Percentiles rank a stretch among this genome's conserved stretches.
phyloP scores from a whole-genome alignment of 2,888 invertebrate species.

The Biston betularia region DNA sequence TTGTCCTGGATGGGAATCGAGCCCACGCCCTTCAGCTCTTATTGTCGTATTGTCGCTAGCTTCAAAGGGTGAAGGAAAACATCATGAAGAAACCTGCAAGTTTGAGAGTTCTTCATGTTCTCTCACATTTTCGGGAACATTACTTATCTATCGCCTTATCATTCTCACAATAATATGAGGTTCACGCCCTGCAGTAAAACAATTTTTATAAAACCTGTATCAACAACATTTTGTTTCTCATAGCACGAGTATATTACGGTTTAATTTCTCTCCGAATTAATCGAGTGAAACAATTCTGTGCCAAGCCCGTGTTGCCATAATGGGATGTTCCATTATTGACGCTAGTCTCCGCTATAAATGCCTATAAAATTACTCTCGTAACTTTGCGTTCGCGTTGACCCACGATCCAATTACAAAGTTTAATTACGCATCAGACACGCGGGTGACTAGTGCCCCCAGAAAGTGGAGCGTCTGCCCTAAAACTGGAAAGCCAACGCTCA shows the following conservation, averaged over 20 bases:
- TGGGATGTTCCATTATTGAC: constrained; percentile 35
- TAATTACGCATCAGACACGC: constrained; percentile 61
- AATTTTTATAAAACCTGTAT: no score
- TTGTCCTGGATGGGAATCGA: no score
- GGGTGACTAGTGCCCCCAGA: constrained; percentile 39
- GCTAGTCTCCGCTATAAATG: constrained; percentile 37
- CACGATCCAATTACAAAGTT: constrained; percentile 67
- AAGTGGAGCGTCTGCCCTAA: constrained; percentile 12
- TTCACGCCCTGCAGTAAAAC: no score
- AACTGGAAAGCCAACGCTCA: constrained; percentile 5
- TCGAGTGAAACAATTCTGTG: constrained; percentile 13
- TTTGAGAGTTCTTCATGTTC: no score
- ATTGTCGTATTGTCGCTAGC: no score
- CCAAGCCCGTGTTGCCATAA: constrained; percentile 11
- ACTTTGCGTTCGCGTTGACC: constrained; percentile 48
- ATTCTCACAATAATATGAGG: no score
- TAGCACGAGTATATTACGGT: not conserved
- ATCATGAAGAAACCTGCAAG: no score
- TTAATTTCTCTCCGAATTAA: constrained; percentile 6
- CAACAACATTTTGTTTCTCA: no score
- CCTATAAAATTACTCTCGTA: constrained; percentile 43
- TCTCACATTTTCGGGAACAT: no score
- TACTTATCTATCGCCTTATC: no score
- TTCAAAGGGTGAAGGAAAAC: no score
- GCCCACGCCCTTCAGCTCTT: no score